Base-by-base conservation (phyloP, 2,888 invertebrate species). In the Dendrolimus pini region DNA sequence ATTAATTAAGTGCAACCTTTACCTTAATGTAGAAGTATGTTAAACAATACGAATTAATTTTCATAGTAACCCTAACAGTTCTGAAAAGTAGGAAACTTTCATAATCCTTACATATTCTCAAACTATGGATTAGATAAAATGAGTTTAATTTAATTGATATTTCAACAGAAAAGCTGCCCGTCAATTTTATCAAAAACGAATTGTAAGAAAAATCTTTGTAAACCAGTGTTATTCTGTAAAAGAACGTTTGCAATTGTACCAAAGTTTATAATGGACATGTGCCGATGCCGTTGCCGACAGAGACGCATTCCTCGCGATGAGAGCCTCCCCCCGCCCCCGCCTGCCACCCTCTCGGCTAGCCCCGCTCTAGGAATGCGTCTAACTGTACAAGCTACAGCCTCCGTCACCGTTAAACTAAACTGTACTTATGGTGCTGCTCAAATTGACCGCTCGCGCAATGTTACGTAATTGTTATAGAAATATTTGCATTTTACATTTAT, bases 331-430 rank as follows among this genome's bases (percentile, higher is more conserved):
- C 65, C 67, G 68, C 74, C 76, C 78, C 76, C 78, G 77, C 76
- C 76, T 74, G 77, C 78, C 68, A 72, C 74, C 72, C 72, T 69
- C 67, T 68, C 69, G 67, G 70, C 67, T 66, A 65, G 64, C 69
- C 30, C 30, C 75, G 74, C 83, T 76, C 83, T 82, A 86, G 86
- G 89, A 87, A 87, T 87, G 87, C 80, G 80, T 72, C 77, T 86
- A 86, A 88, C 87, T 82, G 81, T 80, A 74, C 72, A 68, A 69
- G 59, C 81, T 79, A 80, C 83, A 83, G 82, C 82, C 84, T 85
- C 82, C 82, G 77, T 77, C 78, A 79, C 85, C 84, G 83, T 82
- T 85, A 85, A 78, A 71, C 75, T 73, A 74, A 78, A 80, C 83
- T 75, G 79, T 82, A 80, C 77, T 76, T 75, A 72, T 74, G 71